Percentiles rank a stretch among this genome's conserved stretches.
phyloP scores from a whole-genome alignment of 30 jellyfish, hydroid and myxozoan species.

The Aurelia coerulea region DNA sequence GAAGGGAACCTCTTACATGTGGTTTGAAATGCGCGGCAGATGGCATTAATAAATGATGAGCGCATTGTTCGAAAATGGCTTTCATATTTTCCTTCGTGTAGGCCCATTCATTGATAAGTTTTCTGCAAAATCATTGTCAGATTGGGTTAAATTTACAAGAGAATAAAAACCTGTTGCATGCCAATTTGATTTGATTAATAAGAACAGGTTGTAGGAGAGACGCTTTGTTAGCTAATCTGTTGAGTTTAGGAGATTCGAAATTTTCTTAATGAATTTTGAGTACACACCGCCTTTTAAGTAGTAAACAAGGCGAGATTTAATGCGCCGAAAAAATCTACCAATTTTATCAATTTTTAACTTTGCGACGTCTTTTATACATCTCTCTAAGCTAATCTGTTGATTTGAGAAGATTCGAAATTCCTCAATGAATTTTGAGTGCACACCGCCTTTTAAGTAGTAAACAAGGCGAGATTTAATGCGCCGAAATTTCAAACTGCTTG shows the following conservation, averaged over 20 bases:
- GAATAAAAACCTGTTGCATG: conserved; percentile 9
- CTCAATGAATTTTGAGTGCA: no score
- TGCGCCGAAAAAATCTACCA: not conserved
- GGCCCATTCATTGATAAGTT: conserved; percentile 36
- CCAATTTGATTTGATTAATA: not conserved
- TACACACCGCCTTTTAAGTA: no score
- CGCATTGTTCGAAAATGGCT: conserved; percentile 10
- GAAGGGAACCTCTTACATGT: conserved; percentile 36
- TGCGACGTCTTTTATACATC: not conserved
- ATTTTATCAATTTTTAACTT: not conserved
- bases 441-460: no score
- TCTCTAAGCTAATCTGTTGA: not conserved
- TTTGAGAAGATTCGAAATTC: no score
- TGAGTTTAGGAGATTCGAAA: not conserved
- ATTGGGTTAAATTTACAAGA: not conserved
- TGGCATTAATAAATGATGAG: conserved; percentile 67
- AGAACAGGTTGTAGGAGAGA: not conserved
- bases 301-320: not conserved
- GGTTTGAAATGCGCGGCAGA: conserved; percentile 44
- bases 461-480: not conserved
- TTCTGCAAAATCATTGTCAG: conserved; percentile 1
- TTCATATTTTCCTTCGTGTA: conserved; percentile 7
- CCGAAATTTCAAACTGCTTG: no score
- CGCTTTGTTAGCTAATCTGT: conserved; percentile 2
- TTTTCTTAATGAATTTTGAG: not conserved